Percentiles rank a stretch among this genome's conserved stretches.
Conservation (phyloP, 2,888 invertebrate genomes). For the Platycheirus albimanus region DNA sequence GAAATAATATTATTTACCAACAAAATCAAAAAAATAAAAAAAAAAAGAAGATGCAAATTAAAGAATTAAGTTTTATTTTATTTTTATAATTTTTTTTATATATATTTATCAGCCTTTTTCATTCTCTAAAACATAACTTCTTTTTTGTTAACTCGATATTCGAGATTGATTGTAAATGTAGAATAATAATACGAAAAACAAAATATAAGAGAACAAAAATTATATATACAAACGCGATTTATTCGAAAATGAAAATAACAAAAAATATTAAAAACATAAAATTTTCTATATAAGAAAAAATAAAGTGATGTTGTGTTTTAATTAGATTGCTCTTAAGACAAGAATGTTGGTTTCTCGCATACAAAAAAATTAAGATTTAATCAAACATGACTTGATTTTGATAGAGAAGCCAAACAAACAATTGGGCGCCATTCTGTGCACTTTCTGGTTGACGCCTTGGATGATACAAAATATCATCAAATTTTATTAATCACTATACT, state of each 20-base stretch:
- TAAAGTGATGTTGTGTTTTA: slow-evolving; percentile 16
- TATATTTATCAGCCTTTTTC: slow-evolving; percentile 57
- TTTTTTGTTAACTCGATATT: slow-evolving; percentile 75
- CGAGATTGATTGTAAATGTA: slow-evolving; percentile 75
- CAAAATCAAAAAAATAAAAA: too few species aligned
- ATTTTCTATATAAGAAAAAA: slow-evolving; percentile 68
- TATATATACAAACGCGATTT: slow-evolving; percentile 77
- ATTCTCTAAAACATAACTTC: slow-evolving; percentile 39
- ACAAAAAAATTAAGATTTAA: too few species aligned
- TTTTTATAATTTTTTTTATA: slow-evolving; percentile 51
- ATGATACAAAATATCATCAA: too few species aligned
- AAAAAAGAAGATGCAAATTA: slow-evolving; percentile 29
- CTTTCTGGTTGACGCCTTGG: too few species aligned
- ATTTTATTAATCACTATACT: too few species aligned
- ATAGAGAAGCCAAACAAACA: too few species aligned
- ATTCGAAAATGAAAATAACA: slow-evolving; percentile 75
- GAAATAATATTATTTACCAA: slow-evolving; percentile 50
- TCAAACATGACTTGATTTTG: too few species aligned
- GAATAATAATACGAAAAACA: slow-evolving; percentile 64
- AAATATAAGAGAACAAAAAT: slow-evolving; percentile 75
- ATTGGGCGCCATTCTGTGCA: too few species aligned
- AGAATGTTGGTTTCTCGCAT: too few species aligned
- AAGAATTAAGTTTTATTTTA: slow-evolving; percentile 37
- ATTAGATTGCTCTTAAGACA: too few species aligned
- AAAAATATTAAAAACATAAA: slow-evolving; percentile 50